phyloP scores from a whole-genome alignment of 2,113 vertebrate genomes.

The Sander vitreus region DNA sequence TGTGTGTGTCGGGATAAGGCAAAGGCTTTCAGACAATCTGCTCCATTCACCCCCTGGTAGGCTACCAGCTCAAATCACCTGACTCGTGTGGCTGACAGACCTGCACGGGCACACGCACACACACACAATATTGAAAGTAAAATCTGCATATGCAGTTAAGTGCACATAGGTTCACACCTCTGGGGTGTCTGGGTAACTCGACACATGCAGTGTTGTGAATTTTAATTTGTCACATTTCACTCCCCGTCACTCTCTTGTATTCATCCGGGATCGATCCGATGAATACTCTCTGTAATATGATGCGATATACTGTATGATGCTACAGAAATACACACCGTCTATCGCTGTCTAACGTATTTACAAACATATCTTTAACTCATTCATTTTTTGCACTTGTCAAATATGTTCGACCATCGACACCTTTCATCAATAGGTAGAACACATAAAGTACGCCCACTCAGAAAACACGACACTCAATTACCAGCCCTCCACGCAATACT shows the following conservation, averaged over 20 bases:
- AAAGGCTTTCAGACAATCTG: slow-evolving; percentile 64
- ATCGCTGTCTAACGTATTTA: background rate
- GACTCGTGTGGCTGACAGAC: slow-evolving; percentile 30
- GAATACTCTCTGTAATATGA: background rate
- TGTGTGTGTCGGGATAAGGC: slow-evolving; percentile 21
- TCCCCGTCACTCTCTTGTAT: background rate
- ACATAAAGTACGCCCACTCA: background rate
- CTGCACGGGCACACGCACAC: background rate
- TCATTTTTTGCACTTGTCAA: background rate
- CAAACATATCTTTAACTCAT: background rate
- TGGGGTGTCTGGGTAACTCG: slow-evolving; percentile 6
- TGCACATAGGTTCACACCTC: background rate
- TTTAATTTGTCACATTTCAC: slow-evolving; percentile 10
- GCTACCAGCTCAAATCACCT: slow-evolving; percentile 58
- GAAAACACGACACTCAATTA: slow-evolving; percentile 6
- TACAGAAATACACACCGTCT: background rate
- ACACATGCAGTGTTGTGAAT: background rate
- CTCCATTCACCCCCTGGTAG: slow-evolving; percentile 55
- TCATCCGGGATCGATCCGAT: background rate
- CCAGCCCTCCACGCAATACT: background rate
- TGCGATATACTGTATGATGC: background rate
- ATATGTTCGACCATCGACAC: background rate
- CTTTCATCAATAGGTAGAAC: background rate
- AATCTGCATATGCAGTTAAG: slow-evolving; percentile 16
- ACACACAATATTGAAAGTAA: background rate